phyloP scores from a whole-genome alignment of 37 sponge, comb jelly and placozoan genomes.

The Oscarella lobularis region DNA sequence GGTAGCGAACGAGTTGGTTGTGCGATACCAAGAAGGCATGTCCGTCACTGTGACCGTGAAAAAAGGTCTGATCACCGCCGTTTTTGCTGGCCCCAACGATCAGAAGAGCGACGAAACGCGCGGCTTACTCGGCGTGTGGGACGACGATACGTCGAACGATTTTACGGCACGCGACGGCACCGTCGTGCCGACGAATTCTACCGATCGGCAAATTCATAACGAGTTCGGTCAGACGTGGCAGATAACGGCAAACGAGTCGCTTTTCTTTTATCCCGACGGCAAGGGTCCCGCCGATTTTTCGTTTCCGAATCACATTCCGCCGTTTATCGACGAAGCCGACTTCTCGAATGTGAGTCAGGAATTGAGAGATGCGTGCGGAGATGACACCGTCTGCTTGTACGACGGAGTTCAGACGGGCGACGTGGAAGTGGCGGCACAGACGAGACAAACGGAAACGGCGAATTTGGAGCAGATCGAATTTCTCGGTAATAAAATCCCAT shows the following conservation, averaged over 20 bases:
- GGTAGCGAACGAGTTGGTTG: neutral
- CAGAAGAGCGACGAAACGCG: constrained; percentile 7
- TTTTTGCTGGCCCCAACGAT: neutral
- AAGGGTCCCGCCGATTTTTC: constrained; percentile 10
- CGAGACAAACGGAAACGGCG: neutral
- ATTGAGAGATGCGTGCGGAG: constrained; percentile 10
- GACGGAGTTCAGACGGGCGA: constrained; percentile 42
- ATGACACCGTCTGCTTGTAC: constrained; percentile 28
- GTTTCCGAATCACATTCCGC: constrained; percentile 29
- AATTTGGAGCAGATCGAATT: neutral
- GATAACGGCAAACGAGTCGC: constrained; percentile 14
- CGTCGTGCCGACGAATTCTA: constrained; percentile 15
- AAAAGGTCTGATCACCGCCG: neutral
- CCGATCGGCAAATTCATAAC: constrained; percentile 46
- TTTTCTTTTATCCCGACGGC: constrained; percentile 27
- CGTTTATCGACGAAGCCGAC: constrained; percentile 24
- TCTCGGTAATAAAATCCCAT: too few species aligned
- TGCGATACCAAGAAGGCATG: neutral
- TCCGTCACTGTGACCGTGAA: neutral
- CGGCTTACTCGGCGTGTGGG: constrained; percentile 61
- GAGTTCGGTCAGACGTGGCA: constrained; percentile 57
- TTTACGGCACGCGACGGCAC: constrained; percentile 42
- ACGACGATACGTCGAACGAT: constrained; percentile 44
- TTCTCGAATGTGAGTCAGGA: constrained; percentile 8
- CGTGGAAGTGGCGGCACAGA: constrained; percentile 15